phyloP scores from a whole-genome alignment of 1,140 invertebrate genomes.

The Proctacanthus coquilletti region DNA sequence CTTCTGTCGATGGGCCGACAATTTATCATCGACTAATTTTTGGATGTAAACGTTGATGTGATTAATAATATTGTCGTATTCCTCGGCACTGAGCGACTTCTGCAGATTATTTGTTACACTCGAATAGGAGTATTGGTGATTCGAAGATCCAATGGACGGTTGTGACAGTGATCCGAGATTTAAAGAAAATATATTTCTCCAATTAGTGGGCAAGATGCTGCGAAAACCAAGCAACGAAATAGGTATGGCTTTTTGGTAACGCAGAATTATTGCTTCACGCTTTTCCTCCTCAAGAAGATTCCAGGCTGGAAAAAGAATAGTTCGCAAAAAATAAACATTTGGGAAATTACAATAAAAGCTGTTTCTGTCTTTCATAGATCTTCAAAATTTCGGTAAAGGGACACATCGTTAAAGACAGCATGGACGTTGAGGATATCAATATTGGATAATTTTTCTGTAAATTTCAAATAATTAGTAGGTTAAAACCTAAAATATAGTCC shows the following conservation, averaged over 20 bases:
- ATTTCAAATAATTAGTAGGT: too few species aligned
- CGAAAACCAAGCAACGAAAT: constrained; percentile 13
- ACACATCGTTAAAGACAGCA: too few species aligned
- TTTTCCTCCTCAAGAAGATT: constrained; percentile 15
- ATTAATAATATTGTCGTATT: constrained; percentile 26
- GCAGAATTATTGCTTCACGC: constrained; percentile 10
- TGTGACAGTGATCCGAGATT: neutral
- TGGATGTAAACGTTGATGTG: constrained; percentile 27
- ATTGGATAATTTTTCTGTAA: too few species aligned
- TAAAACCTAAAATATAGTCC: too few species aligned
- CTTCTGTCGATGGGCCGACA: constrained; percentile 13
- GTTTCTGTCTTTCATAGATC: too few species aligned
- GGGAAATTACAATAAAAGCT: neutral
- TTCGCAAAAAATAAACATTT: neutral
- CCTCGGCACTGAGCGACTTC: constrained; percentile 18
- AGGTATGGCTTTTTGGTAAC: constrained; percentile 12
- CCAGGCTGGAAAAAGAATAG: constrained; percentile 17
- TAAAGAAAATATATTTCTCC: neutral
- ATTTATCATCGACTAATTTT: constrained; percentile 18
- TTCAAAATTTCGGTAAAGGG: too few species aligned
- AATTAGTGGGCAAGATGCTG: constrained; percentile 4
- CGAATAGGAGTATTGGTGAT: neutral
- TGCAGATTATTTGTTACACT: constrained; percentile 10
- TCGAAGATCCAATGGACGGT: neutral
- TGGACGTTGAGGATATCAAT: too few species aligned